These are phyloP conservation scores for Prochilodus magdalenae DNA, from an alignment of 2,113 vertebrate species.

Conservation along the genomic window DNA sequence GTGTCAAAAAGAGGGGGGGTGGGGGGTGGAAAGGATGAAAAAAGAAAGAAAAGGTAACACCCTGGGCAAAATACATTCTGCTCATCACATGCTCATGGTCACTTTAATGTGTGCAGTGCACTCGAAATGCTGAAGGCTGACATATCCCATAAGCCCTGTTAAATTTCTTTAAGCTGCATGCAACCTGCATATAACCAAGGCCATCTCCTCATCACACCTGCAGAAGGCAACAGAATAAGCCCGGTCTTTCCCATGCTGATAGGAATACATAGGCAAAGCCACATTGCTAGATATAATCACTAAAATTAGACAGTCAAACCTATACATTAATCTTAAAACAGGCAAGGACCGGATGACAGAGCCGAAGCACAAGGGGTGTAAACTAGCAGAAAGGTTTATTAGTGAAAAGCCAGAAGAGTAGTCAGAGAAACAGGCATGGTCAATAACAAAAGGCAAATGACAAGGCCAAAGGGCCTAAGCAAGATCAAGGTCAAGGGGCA, in stretches of 20 bases:
- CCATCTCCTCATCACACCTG: slow-evolving; percentile 11
- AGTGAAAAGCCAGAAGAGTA: no score
- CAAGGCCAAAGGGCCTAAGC: no score
- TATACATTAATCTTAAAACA: neutral
- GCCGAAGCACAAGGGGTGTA: no score
- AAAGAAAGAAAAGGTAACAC: neutral
- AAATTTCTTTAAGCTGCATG: neutral
- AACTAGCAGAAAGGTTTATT: no score
- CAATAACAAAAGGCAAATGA: no score
- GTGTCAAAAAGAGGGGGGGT: neutral
- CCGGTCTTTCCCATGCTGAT: neutral
- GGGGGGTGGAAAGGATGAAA: neutral
- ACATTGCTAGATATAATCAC: neutral
- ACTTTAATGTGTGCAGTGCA: slow-evolving; percentile 38
- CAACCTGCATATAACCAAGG: slow-evolving; percentile 7
- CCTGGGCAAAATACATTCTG: slow-evolving; percentile 46
- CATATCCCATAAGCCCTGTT: slow-evolving; percentile 54
- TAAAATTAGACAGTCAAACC: neutral
- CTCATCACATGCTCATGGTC: slow-evolving; percentile 49
- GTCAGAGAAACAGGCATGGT: no score
- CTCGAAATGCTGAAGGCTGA: slow-evolving; percentile 46
- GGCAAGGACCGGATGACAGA: no score
- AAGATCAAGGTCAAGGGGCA: no score
- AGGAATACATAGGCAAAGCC: neutral
- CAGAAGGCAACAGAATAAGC: neutral